Evolutionary conservation across 2,113 vertebrate genomes (phyloP), one percentile per base, ranked within the genome.

Genomic region (Perca flavescens): DNA sequence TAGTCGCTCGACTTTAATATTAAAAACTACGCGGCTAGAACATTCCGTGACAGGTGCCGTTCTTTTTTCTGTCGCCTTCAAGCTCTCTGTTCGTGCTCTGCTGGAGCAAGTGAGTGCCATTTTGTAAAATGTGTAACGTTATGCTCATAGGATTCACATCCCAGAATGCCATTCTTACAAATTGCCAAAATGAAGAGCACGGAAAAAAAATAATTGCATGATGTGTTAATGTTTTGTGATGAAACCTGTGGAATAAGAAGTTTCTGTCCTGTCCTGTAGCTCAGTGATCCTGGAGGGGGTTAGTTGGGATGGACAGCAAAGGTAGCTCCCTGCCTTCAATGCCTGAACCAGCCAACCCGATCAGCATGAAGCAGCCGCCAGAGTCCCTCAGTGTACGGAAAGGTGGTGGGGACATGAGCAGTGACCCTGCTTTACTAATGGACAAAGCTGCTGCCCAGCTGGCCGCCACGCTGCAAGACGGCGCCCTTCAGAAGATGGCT

Each of bases 321-420:
- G 96, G 96, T 85, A 95, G 94, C 80, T 96, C 97, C 84, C 93
- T 97, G 89, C 96, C 96, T 83, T 94, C 95, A 49, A 95, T 96
- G 91, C 96, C 94, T 50, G 96, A 97, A 92, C 96, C 95, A 75
- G 93, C 91, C 78, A 96, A 93, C 91, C 96, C 95, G 19, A 82
- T 96, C 86, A 97, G 95, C 94, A 98, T 99, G 97, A 99, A 99
- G 94, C 97, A 97, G 94, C 95, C 96, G 0, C 96, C 97, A 0
- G 97, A 99, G 77, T 92, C 96, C 84, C 95, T 97, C 3, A 94
- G 96, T 15, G 94, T 95, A 1, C 96, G 95, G 43, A 99, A 97
- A 86, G 83, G 95, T 40, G 95, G 95, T 31, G 95, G 88, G 60
- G 98, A 98, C 81, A 92, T 97, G 91, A 96, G 92, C 69, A 95